Percentiles rank a stretch among this genome's conserved stretches.
Evolutionary conservation across 2,888 invertebrate genomes (phyloP).

Genomic region (Mantis religiosa): DNA sequence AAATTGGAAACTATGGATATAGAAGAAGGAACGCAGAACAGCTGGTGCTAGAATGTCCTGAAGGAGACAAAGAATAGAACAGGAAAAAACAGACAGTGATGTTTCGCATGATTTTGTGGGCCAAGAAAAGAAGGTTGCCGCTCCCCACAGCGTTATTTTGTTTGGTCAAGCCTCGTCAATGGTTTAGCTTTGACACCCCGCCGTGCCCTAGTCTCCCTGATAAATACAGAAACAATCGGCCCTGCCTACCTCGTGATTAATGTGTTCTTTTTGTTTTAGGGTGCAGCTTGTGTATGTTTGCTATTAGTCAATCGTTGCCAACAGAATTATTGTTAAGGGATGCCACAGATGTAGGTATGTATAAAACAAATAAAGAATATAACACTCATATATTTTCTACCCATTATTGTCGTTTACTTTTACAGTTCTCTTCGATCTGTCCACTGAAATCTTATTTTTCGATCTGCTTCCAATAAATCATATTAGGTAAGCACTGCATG

Average conservation of each 20-base stretch:
- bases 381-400: no score
- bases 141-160: background rate
- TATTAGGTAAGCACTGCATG: no score
- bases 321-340: background rate
- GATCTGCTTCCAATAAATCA: no score
- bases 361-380: no score
- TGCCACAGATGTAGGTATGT: no score
- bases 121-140: background rate
- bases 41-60: background rate
- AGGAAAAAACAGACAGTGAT: background rate
- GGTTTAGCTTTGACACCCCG: background rate
- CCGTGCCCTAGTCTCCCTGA: background rate
- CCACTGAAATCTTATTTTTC: no score
- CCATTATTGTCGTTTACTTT: no score
- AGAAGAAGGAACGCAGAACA: background rate
- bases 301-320: background rate
- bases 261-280: background rate
- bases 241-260: background rate
- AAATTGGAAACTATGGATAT: background rate
- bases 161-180: background rate
- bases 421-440: no score
- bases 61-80: background rate
- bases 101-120: background rate
- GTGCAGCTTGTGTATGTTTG: background rate
- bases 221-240: background rate